Base-by-base conservation (phyloP, 2,888 invertebrate species). In the Ommatoiulus sabulosus region DNA sequence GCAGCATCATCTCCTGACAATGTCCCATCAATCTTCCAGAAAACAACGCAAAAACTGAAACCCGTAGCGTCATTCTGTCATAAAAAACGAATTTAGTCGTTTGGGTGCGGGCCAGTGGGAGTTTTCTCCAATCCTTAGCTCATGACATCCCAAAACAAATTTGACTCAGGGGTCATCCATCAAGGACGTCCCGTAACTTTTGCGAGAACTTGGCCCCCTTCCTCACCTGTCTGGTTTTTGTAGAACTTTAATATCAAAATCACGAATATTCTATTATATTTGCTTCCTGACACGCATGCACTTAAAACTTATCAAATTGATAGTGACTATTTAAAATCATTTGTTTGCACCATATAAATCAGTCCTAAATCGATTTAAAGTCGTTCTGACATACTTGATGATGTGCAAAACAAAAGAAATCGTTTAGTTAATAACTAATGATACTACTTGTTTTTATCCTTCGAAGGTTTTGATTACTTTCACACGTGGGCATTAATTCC, bases 41-140 rank as follows among this genome's bases (percentile, higher is more conserved):
- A 63, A 63, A 63, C 63, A 63, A 63, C 4, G 10, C n/a, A 20
- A 43, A n/a, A 46, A 84, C 35, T 2, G 17, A 88, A 84, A 84
- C 80, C 43, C 44, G 6, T 88, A 24, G 15, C 24, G 35, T 44
- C 63, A 35, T 43, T 72, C 44, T 72, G 72, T 43, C 72, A 72
- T 24, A 46, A 44, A 88, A 84, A 52, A 35, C 35, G 17, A 24
- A 84, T 17, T 35, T 44, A 20, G 48, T 20, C 43, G 87, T 84
- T 20, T 63, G 63, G 63, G 63, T 63, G 63, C 63, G n/a, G 63
- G 63, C 63, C 63, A 63, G n/a, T 63, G 63, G n/a, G 52, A 46
- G 52, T 52, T 5, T 52, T 52, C 15, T 52, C 12, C 3, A 10
- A 10, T n/a, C 12, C 2, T 52, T 8, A 15, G 52, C 52, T 46